These are phyloP conservation scores for Sardinella longiceps DNA, from an alignment of 2,797 vertebrate genomes.

Conservation along the genomic window DNA sequence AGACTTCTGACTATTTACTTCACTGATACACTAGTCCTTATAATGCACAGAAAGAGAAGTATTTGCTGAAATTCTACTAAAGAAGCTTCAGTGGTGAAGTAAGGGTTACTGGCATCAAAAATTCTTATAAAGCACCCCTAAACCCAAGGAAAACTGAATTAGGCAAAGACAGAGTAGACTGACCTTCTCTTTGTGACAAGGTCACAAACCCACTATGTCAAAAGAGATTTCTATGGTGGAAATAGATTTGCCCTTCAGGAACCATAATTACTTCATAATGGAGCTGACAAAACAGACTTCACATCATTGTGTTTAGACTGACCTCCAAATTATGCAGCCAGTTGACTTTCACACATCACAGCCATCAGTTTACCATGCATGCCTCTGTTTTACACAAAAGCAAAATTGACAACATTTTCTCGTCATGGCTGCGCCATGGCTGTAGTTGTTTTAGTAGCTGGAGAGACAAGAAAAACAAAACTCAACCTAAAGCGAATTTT, in stretches of 20 bases:
- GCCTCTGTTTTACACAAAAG: neutral
- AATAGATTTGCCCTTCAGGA: neutral
- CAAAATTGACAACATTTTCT: too few species aligned
- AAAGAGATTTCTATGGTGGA: neutral
- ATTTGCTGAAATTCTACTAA: neutral
- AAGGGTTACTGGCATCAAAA: neutral
- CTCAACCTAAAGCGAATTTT: neutral
- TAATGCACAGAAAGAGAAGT: neutral
- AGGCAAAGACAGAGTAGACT: neutral
- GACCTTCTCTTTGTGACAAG: constrained; percentile 19
- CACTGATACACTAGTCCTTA: neutral
- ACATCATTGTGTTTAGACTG: neutral
- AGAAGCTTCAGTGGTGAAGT: neutral
- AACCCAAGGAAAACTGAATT: neutral
- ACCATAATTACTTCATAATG: neutral
- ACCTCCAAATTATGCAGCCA: neutral
- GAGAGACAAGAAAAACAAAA: neutral
- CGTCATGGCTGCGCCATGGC: neutral
- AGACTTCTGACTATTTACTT: neutral
- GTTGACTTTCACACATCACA: neutral
- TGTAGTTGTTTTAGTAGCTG: neutral
- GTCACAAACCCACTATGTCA: neutral
- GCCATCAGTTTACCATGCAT: neutral
- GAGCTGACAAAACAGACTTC: neutral
- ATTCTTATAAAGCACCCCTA: neutral